Evolutionary conservation across 1,140 invertebrate genomes (phyloP).

Genomic region (Drosophila virilis): DNA sequence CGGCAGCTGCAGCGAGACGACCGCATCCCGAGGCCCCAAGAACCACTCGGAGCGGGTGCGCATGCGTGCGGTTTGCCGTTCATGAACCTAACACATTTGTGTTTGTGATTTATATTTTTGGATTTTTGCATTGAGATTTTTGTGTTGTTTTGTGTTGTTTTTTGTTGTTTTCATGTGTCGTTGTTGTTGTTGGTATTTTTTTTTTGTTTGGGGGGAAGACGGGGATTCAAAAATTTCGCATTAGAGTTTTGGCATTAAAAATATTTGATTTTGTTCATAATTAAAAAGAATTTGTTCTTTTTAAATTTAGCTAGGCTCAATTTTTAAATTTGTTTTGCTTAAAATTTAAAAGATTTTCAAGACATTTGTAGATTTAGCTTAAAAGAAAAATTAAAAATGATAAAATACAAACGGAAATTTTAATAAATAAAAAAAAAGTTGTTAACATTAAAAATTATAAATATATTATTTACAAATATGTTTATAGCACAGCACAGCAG

Average conservation of each 20-base stretch:
- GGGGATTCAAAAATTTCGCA: slow-evolving; percentile 80
- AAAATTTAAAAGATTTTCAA: slow-evolving; percentile 11
- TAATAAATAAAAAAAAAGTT: slow-evolving; percentile 31
- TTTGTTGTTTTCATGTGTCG: slow-evolving; percentile 38
- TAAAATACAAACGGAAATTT: slow-evolving; percentile 27
- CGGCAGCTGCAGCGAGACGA: slow-evolving; percentile 67
- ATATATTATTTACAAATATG: slow-evolving; percentile 27
- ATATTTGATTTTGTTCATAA: slow-evolving; percentile 35
- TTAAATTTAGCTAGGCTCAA: slow-evolving; percentile 13
- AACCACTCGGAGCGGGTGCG: slow-evolving; percentile 97
- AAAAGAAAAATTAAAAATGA: slow-evolving; percentile 28
- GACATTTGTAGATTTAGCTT: slow-evolving; percentile 33
- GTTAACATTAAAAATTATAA: slow-evolving; percentile 40
- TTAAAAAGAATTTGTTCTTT: slow-evolving; percentile 30
- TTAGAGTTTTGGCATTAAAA: slow-evolving; percentile 69
- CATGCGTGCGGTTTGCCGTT: slow-evolving; percentile 96
- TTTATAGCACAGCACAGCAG: slow-evolving; percentile 42
- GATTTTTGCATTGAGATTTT: slow-evolving; percentile 31
- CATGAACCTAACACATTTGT: slow-evolving; percentile 90
- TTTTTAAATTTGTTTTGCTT: slow-evolving; percentile 17
- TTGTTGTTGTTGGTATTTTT: slow-evolving; percentile 46
- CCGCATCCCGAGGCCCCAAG: slow-evolving; percentile 88
- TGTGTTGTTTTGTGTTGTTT: slow-evolving; percentile 23
- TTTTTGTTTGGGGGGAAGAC: slow-evolving; percentile 52
- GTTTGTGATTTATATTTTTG: slow-evolving; percentile 15